phyloP scores from a whole-genome alignment of 2,797 vertebrate genomes.

The Sebastes iracundus region DNA sequence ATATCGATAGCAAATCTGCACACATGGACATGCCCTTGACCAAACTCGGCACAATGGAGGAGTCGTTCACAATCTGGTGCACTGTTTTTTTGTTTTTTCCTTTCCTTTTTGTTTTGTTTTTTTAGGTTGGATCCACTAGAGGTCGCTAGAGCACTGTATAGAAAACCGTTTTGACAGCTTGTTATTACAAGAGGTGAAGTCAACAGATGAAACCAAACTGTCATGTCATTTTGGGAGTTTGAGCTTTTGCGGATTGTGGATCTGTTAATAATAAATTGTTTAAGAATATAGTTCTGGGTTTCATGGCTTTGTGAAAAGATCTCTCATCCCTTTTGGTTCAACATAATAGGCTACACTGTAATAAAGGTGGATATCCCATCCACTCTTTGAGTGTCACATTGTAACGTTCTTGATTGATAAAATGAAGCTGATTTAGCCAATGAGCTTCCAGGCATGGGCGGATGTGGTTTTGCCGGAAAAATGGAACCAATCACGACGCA shows the following conservation, averaged over 20 bases:
- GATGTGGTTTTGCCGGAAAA: constrained; percentile 48
- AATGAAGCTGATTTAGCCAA: constrained; percentile 54
- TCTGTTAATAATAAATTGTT: constrained; percentile 84
- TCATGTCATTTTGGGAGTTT: constrained; percentile 73
- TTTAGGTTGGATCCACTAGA: constrained; percentile 76
- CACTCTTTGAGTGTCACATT: constrained; percentile 12
- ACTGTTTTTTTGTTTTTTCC: constrained; percentile 49
- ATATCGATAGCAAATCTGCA: constrained; percentile 57
- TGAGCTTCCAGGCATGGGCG: constrained; percentile 32
- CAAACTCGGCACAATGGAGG: constrained; percentile 51
- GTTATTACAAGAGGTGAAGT: constrained; percentile 59
- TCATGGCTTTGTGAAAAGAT: constrained; percentile 48
- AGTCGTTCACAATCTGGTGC: constrained; percentile 66
- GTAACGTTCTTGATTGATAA: constrained; percentile 15
- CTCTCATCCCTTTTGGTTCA: background rate
- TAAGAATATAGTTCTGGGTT: constrained; percentile 68
- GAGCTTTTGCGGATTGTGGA: constrained; percentile 77
- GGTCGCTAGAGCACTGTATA: constrained; percentile 76
- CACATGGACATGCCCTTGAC: constrained; percentile 62
- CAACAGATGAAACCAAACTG: constrained; percentile 71
- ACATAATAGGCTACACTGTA: background rate
- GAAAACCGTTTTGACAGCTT: constrained; percentile 66
- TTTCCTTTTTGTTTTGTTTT: constrained; percentile 20
- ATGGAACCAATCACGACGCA: constrained; percentile 49
- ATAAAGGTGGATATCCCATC: background rate